phyloP scores from a whole-genome alignment of 2,113 vertebrate species.

The Cyanoderma ruficeps region DNA sequence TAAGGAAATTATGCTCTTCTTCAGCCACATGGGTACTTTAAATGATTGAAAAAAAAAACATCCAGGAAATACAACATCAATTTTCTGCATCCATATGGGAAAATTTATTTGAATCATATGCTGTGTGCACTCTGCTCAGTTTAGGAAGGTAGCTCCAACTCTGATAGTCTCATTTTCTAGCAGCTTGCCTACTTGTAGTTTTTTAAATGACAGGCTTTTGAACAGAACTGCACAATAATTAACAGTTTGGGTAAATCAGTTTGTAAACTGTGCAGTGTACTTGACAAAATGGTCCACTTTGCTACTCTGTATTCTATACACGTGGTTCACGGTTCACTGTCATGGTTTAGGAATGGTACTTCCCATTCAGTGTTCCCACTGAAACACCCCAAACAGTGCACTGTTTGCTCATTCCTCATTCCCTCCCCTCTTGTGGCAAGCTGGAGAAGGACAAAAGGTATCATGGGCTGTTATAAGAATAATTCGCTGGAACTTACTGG shows the following conservation, averaged over 20 bases:
- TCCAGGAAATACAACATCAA: not conserved
- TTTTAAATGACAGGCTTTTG: not conserved
- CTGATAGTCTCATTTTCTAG: not conserved
- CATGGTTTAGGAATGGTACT: not conserved
- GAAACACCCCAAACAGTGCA: not conserved
- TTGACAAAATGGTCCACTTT: not conserved
- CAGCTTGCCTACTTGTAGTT: not conserved
- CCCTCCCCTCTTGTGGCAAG: fast-evolving
- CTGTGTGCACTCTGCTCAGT: not conserved
- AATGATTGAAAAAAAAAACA: not conserved
- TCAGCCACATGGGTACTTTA: not conserved
- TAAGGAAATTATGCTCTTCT: not conserved
- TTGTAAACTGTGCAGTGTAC: not conserved
- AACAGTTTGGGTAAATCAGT: not conserved
- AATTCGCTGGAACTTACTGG: not conserved
- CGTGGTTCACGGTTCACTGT: not conserved
- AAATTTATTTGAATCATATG: not conserved
- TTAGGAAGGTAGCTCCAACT: not conserved
- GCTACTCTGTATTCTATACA: not conserved
- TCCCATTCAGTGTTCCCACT: not conserved
- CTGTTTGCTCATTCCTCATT: not conserved
- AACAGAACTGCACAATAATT: not conserved
- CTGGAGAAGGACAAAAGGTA: not conserved
- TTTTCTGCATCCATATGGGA: not conserved
- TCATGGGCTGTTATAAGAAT: not conserved